phyloP scores from a whole-genome alignment of 1,140 invertebrate genomes.

The Dendroctonus ponderosae region DNA sequence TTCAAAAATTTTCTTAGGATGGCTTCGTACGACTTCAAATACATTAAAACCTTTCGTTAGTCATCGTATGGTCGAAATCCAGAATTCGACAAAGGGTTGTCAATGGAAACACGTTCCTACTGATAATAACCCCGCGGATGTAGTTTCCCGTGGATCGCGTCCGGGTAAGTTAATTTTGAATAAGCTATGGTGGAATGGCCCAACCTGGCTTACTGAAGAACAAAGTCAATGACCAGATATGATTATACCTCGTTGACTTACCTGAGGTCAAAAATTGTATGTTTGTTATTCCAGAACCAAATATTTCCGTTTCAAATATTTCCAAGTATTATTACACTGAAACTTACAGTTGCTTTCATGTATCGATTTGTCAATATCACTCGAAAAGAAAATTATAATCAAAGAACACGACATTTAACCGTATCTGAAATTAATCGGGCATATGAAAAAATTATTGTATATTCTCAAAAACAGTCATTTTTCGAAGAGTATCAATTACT shows the following conservation, averaged over 20 bases:
- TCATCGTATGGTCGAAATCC: conserved; percentile 43
- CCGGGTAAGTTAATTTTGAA: no score
- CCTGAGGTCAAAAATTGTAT: conserved; percentile 1
- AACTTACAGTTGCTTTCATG: no score
- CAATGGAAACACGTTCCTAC: conserved; percentile 37
- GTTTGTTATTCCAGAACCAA: no score
- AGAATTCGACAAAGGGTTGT: conserved; percentile 36
- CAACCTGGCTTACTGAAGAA: not conserved
- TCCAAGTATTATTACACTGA: no score
- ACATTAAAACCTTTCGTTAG: conserved; percentile 45
- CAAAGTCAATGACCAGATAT: conserved; percentile 2
- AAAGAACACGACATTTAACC: no score
- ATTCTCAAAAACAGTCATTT: no score
- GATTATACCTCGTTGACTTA: conserved; percentile 3
- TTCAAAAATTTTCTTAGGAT: conserved; percentile 39
- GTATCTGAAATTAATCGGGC: no score
- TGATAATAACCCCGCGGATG: conserved; percentile 41
- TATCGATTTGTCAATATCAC: no score
- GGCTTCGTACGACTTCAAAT: conserved; percentile 31
- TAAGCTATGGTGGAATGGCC: not conserved
- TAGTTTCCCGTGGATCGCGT: conserved; percentile 36
- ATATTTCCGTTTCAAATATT: no score
- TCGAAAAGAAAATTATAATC: no score
- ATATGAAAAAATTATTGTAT: no score
- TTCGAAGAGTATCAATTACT: no score